Evolutionary conservation across 2,888 invertebrate species (phyloP).

Genomic region (Amphipoea lucens): DNA sequence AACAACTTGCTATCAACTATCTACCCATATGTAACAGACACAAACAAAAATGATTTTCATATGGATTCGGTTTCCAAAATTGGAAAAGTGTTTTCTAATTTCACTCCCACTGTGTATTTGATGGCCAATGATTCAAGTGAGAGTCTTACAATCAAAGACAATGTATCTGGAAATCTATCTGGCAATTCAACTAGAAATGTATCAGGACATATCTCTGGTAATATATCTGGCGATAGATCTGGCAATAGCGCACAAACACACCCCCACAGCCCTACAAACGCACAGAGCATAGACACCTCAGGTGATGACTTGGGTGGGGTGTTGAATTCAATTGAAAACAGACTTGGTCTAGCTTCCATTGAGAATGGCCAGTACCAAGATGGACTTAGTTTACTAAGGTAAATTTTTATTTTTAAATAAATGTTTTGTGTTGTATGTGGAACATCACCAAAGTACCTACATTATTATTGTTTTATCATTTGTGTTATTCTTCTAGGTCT

Average conservation of each 20-base stretch:
- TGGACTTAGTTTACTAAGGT: slow-evolving; percentile 90
- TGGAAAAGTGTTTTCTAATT: slow-evolving; percentile 73
- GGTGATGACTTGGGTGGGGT: slow-evolving; percentile 87
- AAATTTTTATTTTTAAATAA: slow-evolving; percentile 19
- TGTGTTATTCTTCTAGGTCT: slow-evolving; percentile 73
- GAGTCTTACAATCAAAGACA: slow-evolving; percentile 35
- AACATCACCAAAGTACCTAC: neutral
- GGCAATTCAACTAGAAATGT: slow-evolving; percentile 4
- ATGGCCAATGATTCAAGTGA: slow-evolving; percentile 82
- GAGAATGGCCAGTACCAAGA: slow-evolving; percentile 89
- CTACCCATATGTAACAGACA: slow-evolving; percentile 73
- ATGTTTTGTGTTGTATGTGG: neutral
- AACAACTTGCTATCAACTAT: slow-evolving; percentile 74
- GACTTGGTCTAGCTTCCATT: slow-evolving; percentile 90
- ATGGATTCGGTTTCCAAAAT: slow-evolving; percentile 73
- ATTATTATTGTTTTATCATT: slow-evolving; percentile 4
- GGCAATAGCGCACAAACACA: slow-evolving; percentile 56
- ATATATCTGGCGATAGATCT: slow-evolving; percentile 19
- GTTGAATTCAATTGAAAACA: slow-evolving; percentile 91
- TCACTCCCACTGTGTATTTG: slow-evolving; percentile 81
- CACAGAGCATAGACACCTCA: slow-evolving; percentile 71
- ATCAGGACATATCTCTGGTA: slow-evolving; percentile 9
- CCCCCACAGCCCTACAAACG: slow-evolving; percentile 25
- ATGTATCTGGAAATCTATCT: slow-evolving; percentile 16
- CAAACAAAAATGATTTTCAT: slow-evolving; percentile 72